These are phyloP conservation scores for Picus viridis DNA, from an alignment of 2,797 vertebrate species.

Conservation along the genomic window DNA sequence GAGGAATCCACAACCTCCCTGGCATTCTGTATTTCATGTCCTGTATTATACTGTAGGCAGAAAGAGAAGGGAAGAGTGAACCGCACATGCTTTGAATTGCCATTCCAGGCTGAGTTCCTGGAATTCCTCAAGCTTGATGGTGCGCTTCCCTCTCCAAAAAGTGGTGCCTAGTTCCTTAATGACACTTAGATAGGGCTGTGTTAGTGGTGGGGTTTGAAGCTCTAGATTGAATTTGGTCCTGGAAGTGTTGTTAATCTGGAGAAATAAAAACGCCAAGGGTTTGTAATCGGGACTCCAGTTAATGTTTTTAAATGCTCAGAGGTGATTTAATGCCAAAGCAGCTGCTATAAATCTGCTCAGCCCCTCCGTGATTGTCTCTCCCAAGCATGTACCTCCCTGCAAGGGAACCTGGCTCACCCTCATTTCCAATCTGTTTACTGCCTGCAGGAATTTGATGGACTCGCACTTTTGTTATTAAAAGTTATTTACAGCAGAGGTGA, in stretches of 20 bases:
- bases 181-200: not conserved
- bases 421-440: slow-evolving; percentile 47
- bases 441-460: slow-evolving; percentile 3
- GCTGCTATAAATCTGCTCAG: slow-evolving; percentile 24
- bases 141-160: not conserved
- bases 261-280: slow-evolving; percentile 49
- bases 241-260: slow-evolving; percentile 43
- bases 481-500: slow-evolving; percentile 17
- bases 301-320: slow-evolving; percentile 51
- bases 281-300: slow-evolving; percentile 50
- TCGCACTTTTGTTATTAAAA: slow-evolving; percentile 24
- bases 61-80: not conserved
- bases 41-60: not conserved
- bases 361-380: slow-evolving; percentile 48
- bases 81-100: not conserved
- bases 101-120: not conserved
- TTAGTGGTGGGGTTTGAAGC: slow-evolving; percentile 19
- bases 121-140: slow-evolving; percentile 31
- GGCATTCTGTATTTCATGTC: no score
- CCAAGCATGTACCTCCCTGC: not conserved
- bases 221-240: slow-evolving; percentile 41
- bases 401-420: not conserved
- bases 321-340: slow-evolving; percentile 45
- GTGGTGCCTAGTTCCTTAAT: slow-evolving; percentile 41
- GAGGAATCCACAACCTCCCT: no score